phyloP scores from a whole-genome alignment of 2,888 invertebrate species.

The Athalia circularis region DNA sequence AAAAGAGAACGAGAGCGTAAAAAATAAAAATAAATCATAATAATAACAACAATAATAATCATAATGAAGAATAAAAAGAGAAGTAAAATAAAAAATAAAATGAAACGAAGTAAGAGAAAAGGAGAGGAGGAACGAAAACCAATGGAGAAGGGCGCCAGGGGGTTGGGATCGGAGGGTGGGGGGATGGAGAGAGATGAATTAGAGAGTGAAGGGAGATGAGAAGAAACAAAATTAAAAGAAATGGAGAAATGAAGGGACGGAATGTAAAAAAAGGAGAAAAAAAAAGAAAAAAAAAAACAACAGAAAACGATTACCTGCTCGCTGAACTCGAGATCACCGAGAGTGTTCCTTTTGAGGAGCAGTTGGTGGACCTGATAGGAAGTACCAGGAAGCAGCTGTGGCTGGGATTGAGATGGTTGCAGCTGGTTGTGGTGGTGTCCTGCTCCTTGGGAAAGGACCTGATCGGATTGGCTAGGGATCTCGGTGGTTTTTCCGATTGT shows the following conservation, averaged over 20 bases:
- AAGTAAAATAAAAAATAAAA: conserved; percentile 33
- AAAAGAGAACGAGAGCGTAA: conserved; percentile 36
- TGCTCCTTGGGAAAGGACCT: conserved; percentile 52
- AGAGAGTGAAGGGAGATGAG: conserved; percentile 15
- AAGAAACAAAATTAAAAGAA: background rate
- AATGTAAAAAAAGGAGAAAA: conserved; percentile 21
- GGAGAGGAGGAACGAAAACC: conserved; percentile 40
- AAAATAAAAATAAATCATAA: conserved; percentile 1
- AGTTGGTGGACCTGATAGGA: conserved; percentile 49
- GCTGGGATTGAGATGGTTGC: conserved; percentile 38
- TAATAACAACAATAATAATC: too few relatives aligned
- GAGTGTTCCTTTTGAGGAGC: conserved; percentile 46
- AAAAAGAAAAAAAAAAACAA: conserved; percentile 49
- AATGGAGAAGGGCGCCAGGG: background rate
- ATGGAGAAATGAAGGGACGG: background rate
- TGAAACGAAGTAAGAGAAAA: conserved; percentile 37
- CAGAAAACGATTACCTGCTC: conserved; percentile 56
- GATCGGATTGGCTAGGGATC: conserved; percentile 58
- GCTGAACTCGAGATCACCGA: conserved; percentile 47
- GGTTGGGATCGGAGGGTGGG: background rate
- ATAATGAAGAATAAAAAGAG: conserved; percentile 23
- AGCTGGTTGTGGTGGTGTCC: conserved; percentile 27
- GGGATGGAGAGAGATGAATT: conserved; percentile 15
- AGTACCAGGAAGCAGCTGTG: conserved; percentile 41
- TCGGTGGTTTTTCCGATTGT: conserved; percentile 44